Evolutionary conservation across 2,797 vertebrate genomes (phyloP), one percentile per base, ranked within the genome.

Genomic region (Arctocebus calabarensis): DNA sequence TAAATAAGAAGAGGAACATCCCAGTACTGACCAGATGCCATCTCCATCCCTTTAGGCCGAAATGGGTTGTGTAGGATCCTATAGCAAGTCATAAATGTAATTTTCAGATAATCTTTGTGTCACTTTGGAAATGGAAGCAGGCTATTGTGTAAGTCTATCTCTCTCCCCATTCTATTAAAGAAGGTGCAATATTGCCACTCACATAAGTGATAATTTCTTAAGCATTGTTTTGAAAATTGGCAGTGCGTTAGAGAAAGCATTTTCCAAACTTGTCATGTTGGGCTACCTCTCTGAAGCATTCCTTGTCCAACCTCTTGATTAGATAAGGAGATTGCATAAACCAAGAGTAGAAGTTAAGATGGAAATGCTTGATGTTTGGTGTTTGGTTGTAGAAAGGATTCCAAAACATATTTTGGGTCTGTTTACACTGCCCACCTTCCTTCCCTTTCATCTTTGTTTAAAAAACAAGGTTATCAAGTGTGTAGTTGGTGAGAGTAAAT

Each of bases 221-320:
- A 87, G 29, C 87, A 66, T 52, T 88, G 59, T 95, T 96, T 97
- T 92, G 64, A 97, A 97, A 96, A 78, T 82, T 87, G 34, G 55
- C 8, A 0, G 19, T 29, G 25, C 0, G 0, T 82, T 78, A 96
- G 64, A 84, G 87, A 95, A 94, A 14, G 0, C 57, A 14, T 37
- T 34, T 95, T 96, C 61, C 66, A 96, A 97, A 95, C 37, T 62
- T 57, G 43, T 71, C 79, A 45, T 70, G 73, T 92, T 91, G 14
- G 57, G 16, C 48, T 64, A 84, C 34, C 32, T 77, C 52, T 57
- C 10, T 57, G 8, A 48, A 73, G 8, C 1, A 25, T 27, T 55
- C 1, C 23, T 27, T 55, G 61, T 92, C 59, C 82, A 23, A 0
- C 23, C 32, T 96, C 64, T 52, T 52, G 25, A 84, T 57, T 81